Percentiles rank a stretch among this genome's conserved stretches.
These are phyloP conservation scores for Phocoena phocoena DNA, from an alignment of 2,113 vertebrate genomes.

Conservation along the genomic window DNA sequence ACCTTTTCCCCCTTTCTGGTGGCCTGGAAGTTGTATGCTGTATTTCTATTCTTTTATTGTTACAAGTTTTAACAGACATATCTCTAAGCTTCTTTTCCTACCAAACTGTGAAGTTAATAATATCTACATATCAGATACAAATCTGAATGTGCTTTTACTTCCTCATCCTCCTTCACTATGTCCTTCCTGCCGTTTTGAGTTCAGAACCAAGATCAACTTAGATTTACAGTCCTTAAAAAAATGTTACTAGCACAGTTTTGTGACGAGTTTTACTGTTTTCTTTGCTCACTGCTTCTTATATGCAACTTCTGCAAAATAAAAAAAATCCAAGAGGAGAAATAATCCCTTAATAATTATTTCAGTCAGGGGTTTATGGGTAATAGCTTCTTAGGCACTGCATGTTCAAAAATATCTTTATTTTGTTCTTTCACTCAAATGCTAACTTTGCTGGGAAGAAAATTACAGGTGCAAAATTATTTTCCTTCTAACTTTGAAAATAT, in stretches of 20 bases:
- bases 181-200: not conserved
- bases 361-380: not conserved
- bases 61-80: not conserved
- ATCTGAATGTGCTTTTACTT: not conserved
- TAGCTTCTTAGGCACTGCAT: not conserved
- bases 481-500: not conserved
- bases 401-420: conserved; percentile 8
- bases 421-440: not conserved
- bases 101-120: not conserved
- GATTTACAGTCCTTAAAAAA: not conserved
- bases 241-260: not conserved
- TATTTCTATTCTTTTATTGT: not conserved
- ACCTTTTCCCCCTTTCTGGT: not conserved
- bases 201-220: not conserved
- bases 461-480: not conserved
- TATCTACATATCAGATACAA: not conserved
- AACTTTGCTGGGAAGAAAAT: not conserved
- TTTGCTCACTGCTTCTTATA: not conserved
- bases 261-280: not conserved
- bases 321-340: not conserved
- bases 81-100: not conserved
- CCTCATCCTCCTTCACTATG: not conserved
- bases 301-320: not conserved
- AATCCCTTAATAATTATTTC: conserved; percentile 11
- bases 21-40: not conserved